Evolutionary conservation across 2,113 vertebrate genomes (phyloP).

Genomic region (Anguilla japonica): DNA sequence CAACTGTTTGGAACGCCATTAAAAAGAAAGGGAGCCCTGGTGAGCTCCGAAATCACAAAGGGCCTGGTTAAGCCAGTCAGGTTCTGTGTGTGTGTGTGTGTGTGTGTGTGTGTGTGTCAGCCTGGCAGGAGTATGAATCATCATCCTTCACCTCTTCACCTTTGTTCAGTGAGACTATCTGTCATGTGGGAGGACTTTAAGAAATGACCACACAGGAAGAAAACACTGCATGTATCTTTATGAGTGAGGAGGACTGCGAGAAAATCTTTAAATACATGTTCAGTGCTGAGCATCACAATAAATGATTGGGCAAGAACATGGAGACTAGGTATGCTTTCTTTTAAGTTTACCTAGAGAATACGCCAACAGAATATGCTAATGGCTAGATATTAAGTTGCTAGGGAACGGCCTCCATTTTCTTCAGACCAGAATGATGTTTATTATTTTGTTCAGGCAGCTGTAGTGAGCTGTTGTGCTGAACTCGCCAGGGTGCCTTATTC

Average conservation of each 20-base stretch:
- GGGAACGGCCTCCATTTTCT: background rate
- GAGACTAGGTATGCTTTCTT: background rate
- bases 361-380: background rate
- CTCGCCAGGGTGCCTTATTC: background rate
- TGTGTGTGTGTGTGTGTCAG: too few species aligned
- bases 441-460: background rate
- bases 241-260: too few species aligned
- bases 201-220: background rate
- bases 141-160: background rate
- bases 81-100: too few species aligned
- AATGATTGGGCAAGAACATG: background rate
- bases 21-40: too few species aligned
- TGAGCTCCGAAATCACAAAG: too few species aligned
- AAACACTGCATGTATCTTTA: background rate
- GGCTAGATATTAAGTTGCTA: background rate
- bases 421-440: background rate
- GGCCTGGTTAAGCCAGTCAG: too few species aligned
- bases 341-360: background rate
- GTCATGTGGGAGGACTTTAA: background rate
- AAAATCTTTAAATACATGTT: background rate
- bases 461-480: background rate
- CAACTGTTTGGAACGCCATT: too few species aligned
- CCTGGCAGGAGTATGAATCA: background rate
- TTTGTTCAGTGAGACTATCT: background rate
- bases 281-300: background rate